Evolutionary conservation across 2,113 vertebrate genomes (phyloP), one percentile per base, ranked within the genome.

Genomic region (Vireo altiloquus): DNA sequence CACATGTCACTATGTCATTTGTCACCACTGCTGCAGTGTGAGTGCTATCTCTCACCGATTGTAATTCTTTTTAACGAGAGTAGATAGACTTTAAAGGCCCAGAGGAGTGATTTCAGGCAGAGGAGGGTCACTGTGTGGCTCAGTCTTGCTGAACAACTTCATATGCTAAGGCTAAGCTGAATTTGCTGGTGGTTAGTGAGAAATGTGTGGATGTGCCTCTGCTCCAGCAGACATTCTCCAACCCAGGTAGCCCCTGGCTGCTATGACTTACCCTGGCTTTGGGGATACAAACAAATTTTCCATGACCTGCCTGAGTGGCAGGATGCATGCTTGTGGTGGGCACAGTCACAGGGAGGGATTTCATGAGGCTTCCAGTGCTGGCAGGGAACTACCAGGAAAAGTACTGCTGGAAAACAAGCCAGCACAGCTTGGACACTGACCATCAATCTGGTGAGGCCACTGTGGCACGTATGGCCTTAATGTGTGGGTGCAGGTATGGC

Each of bases 391-490:
- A 4, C 15, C 40, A 65, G 71, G 33, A 65, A 40, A 75, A 56
- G 13, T 16, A 24, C 17, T 28, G 31, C 37, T 37, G 30, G 33
- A 70, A 65, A 86, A 79, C 6, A 40, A 86, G 25, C 9, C 40
- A 75, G 35, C 11, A 42, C 2, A 5, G 33, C 25, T 31, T 87
- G 76, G 46, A 46, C 64, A 50, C 25, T 56, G n/a, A 7, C 25
- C 40, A 24, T 46, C 87, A 65, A 4, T 21, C 30, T 30, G 47
- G 6, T 1, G 7, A 69, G 70, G 37, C 37, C 87, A 8, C 37
- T 42, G 40, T 23, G 25, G 19, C 28, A 31, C 0, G 0, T 15
- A 22, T 0, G 2, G 60, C 15, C 9, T 44, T 53, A 9, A 52
- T 5, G 24, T 44, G 13, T 47, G 19, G 50, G 19, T 19, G 21